A percentile compares a stretch with the other conserved stretches of the same genome.
These are phyloP conservation scores for Pollenia labialis DNA, from an alignment of 2,888 invertebrate genomes.

Conservation along the genomic window DNA sequence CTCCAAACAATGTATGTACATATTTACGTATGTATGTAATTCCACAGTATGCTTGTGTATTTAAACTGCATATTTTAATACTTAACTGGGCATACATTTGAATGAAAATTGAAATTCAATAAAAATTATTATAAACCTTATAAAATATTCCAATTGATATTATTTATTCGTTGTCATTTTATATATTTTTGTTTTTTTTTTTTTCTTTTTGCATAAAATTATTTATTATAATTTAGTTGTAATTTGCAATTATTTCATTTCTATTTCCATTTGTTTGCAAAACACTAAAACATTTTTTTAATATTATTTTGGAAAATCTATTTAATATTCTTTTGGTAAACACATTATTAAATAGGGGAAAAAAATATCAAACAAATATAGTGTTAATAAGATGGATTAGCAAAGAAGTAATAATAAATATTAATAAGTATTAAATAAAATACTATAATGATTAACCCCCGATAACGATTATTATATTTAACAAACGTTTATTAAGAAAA, in stretches of 20 bases:
- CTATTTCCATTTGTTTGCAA: conserved; percentile 52
- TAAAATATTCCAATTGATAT: conserved; percentile 67
- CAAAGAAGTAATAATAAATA: conserved; percentile 16
- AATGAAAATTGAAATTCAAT: conserved; percentile 55
- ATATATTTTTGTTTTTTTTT: conserved; percentile 6
- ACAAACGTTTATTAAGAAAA: background rate
- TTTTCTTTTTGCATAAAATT: conserved; percentile 69
- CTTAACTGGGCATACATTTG: conserved; percentile 10
- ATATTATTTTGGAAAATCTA: conserved; percentile 48
- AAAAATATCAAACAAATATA: conserved; percentile 17
- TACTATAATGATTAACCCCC: background rate
- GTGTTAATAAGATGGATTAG: conserved; percentile 49
- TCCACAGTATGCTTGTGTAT: background rate
- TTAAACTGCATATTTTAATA: conserved; percentile 34
- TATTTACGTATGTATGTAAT: background rate
- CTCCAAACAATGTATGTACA: background rate
- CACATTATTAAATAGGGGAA: conserved; percentile 23
- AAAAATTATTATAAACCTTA: conserved; percentile 52
- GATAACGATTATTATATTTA: too few species aligned
- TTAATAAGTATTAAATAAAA: conserved; percentile 2
- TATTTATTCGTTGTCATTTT: conserved; percentile 51
- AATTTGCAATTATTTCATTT: conserved; percentile 62
- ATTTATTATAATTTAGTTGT: conserved; percentile 72
- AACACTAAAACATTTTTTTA: conserved; percentile 11
- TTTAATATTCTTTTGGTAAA: conserved; percentile 57